Evolutionary conservation across 2,888 invertebrate genomes (phyloP).

Genomic region (Leptura quadrifasciata): DNA sequence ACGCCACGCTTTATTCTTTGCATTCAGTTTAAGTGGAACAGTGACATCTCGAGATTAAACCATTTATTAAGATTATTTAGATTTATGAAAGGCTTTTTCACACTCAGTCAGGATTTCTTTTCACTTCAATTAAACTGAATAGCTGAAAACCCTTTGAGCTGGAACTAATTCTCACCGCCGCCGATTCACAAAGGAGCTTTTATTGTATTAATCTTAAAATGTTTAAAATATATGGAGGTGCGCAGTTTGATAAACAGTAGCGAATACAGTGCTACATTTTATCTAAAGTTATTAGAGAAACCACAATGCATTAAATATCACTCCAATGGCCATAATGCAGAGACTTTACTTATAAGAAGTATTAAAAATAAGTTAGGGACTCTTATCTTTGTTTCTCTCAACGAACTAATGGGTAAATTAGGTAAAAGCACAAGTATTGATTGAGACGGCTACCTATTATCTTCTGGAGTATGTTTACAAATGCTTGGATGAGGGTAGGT

Average conservation of each 20-base stretch:
- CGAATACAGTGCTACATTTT: neutral
- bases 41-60: conserved; percentile 26
- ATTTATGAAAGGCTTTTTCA: conserved; percentile 23
- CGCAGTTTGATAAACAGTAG: neutral
- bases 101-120: conserved; percentile 1
- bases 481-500: too few species aligned
- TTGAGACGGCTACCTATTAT: too few species aligned
- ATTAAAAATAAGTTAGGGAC: too few species aligned
- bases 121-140: conserved; percentile 16
- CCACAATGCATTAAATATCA: neutral
- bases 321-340: too few species aligned
- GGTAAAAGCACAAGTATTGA: too few species aligned
- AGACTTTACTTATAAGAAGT: too few species aligned
- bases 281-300: neutral
- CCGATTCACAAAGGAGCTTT: neutral
- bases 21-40: conserved; percentile 18
- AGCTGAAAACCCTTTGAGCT: neutral
- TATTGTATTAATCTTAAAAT: neutral
- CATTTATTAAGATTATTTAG: conserved; percentile 34
- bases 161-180: neutral
- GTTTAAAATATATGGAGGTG: neutral
- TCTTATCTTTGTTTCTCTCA: too few species aligned
- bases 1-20: conserved; percentile 3
- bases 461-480: too few species aligned
- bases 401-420: too few species aligned